Evolutionary conservation across 1,140 invertebrate species (phyloP).

Genomic region (Cydia strobilella): DNA sequence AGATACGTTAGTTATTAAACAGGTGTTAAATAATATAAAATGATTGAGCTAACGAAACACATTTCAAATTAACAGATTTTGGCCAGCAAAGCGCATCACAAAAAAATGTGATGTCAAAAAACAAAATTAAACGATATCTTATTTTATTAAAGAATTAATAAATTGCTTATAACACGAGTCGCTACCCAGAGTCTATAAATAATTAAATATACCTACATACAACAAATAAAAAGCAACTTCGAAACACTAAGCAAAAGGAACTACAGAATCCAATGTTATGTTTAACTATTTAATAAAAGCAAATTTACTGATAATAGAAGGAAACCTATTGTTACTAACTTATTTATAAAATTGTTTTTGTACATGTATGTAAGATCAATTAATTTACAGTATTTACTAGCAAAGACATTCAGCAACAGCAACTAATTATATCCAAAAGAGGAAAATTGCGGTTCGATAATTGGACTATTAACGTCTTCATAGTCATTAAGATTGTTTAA

Average conservation of each 20-base stretch:
- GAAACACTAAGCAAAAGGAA: not conserved
- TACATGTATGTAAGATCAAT: not conserved
- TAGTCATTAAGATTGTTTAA: not conserved
- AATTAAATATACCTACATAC: no score
- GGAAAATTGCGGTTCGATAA: not conserved
- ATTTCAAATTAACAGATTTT: no score
- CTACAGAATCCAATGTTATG: not conserved
- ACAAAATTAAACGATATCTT: no score
- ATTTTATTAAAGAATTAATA: no score
- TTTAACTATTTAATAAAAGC: not conserved
- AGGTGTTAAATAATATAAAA: no score
- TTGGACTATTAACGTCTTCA: not conserved
- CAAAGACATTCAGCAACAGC: not conserved
- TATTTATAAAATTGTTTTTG: slow-evolving; percentile 7
- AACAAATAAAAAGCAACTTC: no score
- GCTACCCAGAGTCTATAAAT: no score
- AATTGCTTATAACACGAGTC: no score
- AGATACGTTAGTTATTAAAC: no score
- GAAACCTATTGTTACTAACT: not conserved
- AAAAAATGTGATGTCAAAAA: no score
- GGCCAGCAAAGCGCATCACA: no score
- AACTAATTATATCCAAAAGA: not conserved
- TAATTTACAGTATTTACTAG: not conserved
- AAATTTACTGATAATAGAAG: not conserved
- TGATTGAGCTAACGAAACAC: no score